Conservation (phyloP, 2,113 vertebrate species). For the Gobius niger region DNA sequence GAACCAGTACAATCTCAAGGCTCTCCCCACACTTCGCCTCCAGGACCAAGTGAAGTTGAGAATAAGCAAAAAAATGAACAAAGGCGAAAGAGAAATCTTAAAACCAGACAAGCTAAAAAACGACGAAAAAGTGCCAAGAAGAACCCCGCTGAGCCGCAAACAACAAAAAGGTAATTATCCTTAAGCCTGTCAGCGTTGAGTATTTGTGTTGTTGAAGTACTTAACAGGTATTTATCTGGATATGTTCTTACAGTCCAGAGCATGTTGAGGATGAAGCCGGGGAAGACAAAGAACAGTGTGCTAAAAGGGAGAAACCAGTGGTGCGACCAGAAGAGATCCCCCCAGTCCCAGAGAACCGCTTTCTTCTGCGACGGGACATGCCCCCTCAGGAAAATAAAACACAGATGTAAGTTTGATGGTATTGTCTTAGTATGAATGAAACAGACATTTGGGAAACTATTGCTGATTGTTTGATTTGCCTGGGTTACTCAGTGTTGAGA, state of each 20-base stretch:
- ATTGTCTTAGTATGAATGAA: background rate
- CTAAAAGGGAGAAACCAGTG: constrained; percentile 90
- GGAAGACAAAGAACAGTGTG: constrained; percentile 72
- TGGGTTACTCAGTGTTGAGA: constrained; percentile 74
- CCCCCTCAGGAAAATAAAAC: constrained; percentile 79
- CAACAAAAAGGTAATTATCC: constrained; percentile 39
- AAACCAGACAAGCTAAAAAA: constrained; percentile 82
- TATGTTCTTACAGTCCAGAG: constrained; percentile 67
- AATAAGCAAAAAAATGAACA: constrained; percentile 69
- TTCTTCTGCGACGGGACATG: constrained; percentile 89
- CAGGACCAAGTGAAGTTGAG: constrained; percentile 81
- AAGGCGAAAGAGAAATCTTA: constrained; percentile 80
- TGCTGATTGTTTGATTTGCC: background rate
- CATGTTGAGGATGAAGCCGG: constrained; percentile 80
- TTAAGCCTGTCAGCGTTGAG: background rate
- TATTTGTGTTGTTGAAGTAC: background rate
- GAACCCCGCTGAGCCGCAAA: constrained; percentile 34
- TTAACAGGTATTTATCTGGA: background rate
- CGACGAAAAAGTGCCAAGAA: constrained; percentile 75
- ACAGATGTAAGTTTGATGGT: constrained; percentile 77
- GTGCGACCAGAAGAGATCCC: constrained; percentile 97
- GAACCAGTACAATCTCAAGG: constrained; percentile 79
- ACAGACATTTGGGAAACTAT: background rate
- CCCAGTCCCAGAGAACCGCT: constrained; percentile 95
- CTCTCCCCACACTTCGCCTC: constrained; percentile 78